These are phyloP conservation scores for Syngnathus floridae DNA, from an alignment of 2,113 vertebrate genomes.

Conservation along the genomic window DNA sequence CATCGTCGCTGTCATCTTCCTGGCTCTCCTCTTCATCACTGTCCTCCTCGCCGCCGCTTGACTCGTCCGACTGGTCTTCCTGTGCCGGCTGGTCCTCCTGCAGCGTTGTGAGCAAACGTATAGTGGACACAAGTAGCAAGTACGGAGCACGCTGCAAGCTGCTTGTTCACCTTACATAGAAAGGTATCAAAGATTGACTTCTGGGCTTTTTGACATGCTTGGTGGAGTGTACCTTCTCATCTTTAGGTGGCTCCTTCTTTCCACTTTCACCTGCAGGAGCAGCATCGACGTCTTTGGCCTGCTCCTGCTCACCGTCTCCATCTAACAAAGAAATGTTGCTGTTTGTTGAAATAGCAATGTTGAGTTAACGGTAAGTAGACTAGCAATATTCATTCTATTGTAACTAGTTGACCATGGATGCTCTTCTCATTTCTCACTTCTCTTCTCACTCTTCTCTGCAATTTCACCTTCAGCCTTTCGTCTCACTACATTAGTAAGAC, in stretches of 20 bases:
- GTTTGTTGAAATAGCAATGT: too few species aligned
- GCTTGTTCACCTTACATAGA: slow-evolving; percentile 39
- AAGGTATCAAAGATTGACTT: slow-evolving; percentile 56
- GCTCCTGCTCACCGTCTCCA: slow-evolving; percentile 26
- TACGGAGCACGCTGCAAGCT: not conserved
- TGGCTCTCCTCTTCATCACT: slow-evolving; percentile 40
- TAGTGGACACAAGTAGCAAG: slow-evolving; percentile 6
- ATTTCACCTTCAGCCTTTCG: slow-evolving; percentile 65
- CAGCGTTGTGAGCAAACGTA: slow-evolving; percentile 11
- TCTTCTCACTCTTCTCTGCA: slow-evolving; percentile 73
- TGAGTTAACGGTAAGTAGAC: too few species aligned
- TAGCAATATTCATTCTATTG: not conserved
- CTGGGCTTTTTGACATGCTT: slow-evolving; percentile 43
- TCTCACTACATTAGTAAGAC: slow-evolving; percentile 73
- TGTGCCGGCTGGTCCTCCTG: slow-evolving; percentile 49
- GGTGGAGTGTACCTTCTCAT: slow-evolving; percentile 53
- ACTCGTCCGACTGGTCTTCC: slow-evolving; percentile 42
- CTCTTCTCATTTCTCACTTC: slow-evolving; percentile 53
- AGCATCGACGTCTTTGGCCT: slow-evolving; percentile 43
- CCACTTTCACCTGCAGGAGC: slow-evolving; percentile 25
- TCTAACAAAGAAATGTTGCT: not conserved
- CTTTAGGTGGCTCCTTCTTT: slow-evolving; percentile 43
- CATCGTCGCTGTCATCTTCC: slow-evolving; percentile 38
- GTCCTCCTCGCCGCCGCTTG: slow-evolving; percentile 42
- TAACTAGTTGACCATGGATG: too few species aligned